Base-by-base conservation (phyloP, 2,797 vertebrate genomes). In the Helarctos malayanus region DNA sequence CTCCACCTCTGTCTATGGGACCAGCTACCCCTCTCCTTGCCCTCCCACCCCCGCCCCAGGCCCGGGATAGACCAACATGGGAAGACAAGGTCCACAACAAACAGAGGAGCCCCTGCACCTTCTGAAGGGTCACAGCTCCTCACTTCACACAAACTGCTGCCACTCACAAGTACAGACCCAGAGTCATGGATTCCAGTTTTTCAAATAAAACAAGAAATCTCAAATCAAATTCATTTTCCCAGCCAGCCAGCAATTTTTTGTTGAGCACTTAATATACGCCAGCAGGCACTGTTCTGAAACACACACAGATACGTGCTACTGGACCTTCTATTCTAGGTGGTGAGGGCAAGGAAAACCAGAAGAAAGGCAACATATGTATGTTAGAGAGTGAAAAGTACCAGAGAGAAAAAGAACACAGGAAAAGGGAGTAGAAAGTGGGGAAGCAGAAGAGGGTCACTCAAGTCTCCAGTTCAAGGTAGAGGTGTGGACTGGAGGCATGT, bases 391-490 rank as follows among this genome's bases (percentile, higher is more conserved):
- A 16, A 29, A 81, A 57, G 7, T 52, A 5, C 52, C 59, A 91
- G 41, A 75, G 41, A 87, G 32, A 78, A 81, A 93, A 89, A 76
- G n/a, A 35, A 86, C 68, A 59, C 41, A 95, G 80, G 32, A 73
- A 81, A 94, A 29, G 32, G 71, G 12, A 25, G 10, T 5, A 78
- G 47, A 41, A 69, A 82, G 14, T 35, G 11, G 5, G 11, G 27
- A 69, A 56, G 7, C 0, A 2, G 13, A 29, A 38, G 52, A 32
- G 3, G 45, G 2, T 61, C 61, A 54, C n/a, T 47, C 71, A 38
- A 63, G 47, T 73, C 71, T 89, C 54, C 12, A 15, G 25, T 73
- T 96, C 61, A 54, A 79, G 54, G 54, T 25, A 85, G 80, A 45
- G 18, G 14, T 71, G 5, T 56, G 80, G 52, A 57, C 69, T 47